Evolutionary conservation across 2,797 vertebrate genomes (phyloP).

Genomic region (Mastacembelus armatus): DNA sequence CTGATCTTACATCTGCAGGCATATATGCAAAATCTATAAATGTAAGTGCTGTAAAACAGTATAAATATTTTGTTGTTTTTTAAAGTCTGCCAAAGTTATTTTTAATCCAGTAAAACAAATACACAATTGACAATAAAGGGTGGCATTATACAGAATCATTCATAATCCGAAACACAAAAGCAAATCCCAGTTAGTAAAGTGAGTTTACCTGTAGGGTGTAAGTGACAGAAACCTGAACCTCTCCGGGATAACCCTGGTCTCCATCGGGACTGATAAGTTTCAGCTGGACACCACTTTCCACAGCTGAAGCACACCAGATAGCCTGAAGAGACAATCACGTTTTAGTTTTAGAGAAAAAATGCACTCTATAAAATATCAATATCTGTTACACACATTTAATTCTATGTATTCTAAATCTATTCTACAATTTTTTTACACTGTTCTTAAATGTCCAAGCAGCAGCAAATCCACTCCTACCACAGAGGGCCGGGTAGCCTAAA

Average conservation of each 20-base stretch:
- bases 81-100: too few species aligned
- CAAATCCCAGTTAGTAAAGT: not conserved
- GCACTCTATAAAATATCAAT: too few species aligned
- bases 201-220: conserved; percentile 84
- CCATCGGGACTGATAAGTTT: conserved; percentile 88
- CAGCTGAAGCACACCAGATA: conserved; percentile 72
- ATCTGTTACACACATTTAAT: too few species aligned
- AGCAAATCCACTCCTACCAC: too few species aligned
- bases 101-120: too few species aligned
- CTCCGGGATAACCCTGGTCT: conserved; percentile 95
- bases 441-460: too few species aligned
- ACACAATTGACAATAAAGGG: too few species aligned
- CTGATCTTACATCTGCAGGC: not conserved
- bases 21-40: not conserved
- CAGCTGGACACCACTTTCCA: conserved; percentile 87
- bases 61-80: not conserved
- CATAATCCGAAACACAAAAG: not conserved
- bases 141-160: not conserved
- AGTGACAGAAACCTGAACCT: conserved; percentile 88
- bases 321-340: conserved; percentile 48
- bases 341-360: too few species aligned
- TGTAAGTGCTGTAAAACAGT: not conserved
- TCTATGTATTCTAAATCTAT: too few species aligned
- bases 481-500: too few species aligned
- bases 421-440: too few species aligned